Conservation (phyloP, 2,888 invertebrate species). For the Latheticus oryzae region DNA sequence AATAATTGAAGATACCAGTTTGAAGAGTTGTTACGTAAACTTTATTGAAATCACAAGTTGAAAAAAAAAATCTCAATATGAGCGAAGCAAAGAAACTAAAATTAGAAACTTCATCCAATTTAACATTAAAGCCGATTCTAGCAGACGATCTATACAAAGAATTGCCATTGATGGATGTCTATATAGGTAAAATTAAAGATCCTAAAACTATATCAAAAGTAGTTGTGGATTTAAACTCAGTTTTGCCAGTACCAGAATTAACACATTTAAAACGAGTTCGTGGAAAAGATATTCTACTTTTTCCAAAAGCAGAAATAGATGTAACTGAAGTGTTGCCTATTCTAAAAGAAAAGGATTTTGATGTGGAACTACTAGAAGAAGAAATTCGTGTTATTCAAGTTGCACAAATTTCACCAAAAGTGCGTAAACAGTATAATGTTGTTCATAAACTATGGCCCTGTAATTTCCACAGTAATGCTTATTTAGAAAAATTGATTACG, state of each 20-base stretch:
- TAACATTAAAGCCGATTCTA: conserved; percentile 48
- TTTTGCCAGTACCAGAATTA: conserved; percentile 71
- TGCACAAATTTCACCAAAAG: conserved; percentile 72
- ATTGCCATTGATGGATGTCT: conserved; percentile 68
- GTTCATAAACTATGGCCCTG: conserved; percentile 80
- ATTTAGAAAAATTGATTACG: conserved; percentile 75
- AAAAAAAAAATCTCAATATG: conserved; percentile 45
- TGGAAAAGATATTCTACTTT: conserved; percentile 70
- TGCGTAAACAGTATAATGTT: conserved; percentile 74
- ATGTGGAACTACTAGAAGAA: conserved; percentile 67
- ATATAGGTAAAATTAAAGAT: conserved; percentile 71
- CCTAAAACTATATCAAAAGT: conserved; percentile 73
- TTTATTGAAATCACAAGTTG: too few relatives aligned
- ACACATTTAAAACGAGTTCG: conserved; percentile 81
- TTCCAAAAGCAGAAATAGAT: conserved; percentile 57
- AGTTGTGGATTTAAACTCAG: conserved; percentile 71
- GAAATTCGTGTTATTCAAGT: conserved; percentile 70
- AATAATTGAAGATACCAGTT: conserved; percentile 6
- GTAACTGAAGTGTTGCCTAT: conserved; percentile 53
- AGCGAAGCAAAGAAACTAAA: conserved; percentile 52
- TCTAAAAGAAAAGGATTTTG: conserved; percentile 67
- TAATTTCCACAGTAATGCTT: conserved; percentile 84
- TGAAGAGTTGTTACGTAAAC: conserved; percentile 13
- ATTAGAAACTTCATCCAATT: conserved; percentile 46
- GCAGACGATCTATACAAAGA: conserved; percentile 51